Evolutionary conservation across 2,113 vertebrate genomes (phyloP), one percentile per base, ranked within the genome.

Genomic region (Epinephelus cyanopodus): DNA sequence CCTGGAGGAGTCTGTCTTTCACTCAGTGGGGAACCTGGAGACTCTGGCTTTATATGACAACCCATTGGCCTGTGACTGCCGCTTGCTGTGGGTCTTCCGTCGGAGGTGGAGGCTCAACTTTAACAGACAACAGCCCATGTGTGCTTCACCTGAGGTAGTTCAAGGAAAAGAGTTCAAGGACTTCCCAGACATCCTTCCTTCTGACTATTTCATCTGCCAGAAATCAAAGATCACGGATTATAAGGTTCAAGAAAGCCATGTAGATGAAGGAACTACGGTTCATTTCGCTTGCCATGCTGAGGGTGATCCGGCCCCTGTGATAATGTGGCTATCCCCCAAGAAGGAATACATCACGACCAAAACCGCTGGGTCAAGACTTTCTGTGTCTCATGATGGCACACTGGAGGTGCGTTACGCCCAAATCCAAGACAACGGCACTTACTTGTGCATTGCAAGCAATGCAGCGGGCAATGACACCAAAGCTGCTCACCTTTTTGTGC

Each of bases 381-480:
- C 97, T 0, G 97, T 99, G 93, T 97, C 97, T 71, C 94, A 94
- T 0, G 98, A 99, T 0, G 98, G 98, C 90, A 98, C 97, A 0
- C 82, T 99, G 91, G 98, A 99, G 94, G 97, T 99, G 87, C 97
- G 98, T 81, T 99, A 99, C 0, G 97, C 98, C 79, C 98, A 99
- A 94, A 97, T 98, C 81, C 97, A 99, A 95, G 98, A 99, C 94
- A 99, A 99, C 0, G 98, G 98, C 92, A 99, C 98, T 19, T 99
- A 99, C 94, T 87, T 95, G 89, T 99, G 98, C 92, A 96, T 99
- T 2, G 98, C 98, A 14, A 97, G 97, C 94, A 99, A 99, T 1
- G 98, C 98, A 0, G 98, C 97, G 5, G 98, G 98, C 72, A 99
- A 99, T 3, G 98, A 99, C 94, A 97, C 97, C 87, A 96, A 97